Base-by-base conservation (phyloP, 2,888 invertebrate species). In the Lysandra bellargus region DNA sequence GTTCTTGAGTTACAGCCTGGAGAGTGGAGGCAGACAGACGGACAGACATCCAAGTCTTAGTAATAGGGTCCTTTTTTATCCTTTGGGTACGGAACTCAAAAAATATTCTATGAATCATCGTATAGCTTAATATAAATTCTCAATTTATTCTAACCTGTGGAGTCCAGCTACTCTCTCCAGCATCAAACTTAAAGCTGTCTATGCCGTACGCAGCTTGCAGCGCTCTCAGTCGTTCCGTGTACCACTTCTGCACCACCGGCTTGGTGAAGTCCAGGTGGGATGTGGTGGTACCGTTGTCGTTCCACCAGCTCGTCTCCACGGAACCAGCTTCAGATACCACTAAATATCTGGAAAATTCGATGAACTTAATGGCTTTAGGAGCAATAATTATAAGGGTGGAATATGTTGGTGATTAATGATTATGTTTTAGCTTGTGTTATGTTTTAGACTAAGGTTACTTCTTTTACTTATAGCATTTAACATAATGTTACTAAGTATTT, bases 171-270 rank as follows among this genome's bases (percentile, higher is more conserved):
- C 94, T 91, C 88, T 97, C 97, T 3, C 97, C 98, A 1, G 97
- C 97, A 85, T 98, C 97, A 83, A 98, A 98, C 90, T 97, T 97
- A 86, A 97, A 97, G 83, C 96, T 96, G 85, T 97, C 96, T 2
- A 98, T 95, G 0, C 96, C 96, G 75, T 96, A 95, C 5, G 91
- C 87, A 0, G 90, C 88, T 85, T 96, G 93, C 9, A 98, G 85
- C 4, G 85, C 83, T 81, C 91, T 91, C 80, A 96, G 83, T 79
- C 96, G 88, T 0, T 88, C 87, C 0, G 91, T 84, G 90, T 95
- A 96, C 96, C 96, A 96, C 95, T 96, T 82, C 0, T 95, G 92
- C 0, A 97, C 97, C 33, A 93, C 94, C 0, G 95, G 91, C 83
- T 97, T 97, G 0, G 97, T 97, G 84, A 97, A 96, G 88, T 98